Evolutionary conservation across 2,888 invertebrate species (phyloP).

Genomic region (Rotaria macrura): DNA sequence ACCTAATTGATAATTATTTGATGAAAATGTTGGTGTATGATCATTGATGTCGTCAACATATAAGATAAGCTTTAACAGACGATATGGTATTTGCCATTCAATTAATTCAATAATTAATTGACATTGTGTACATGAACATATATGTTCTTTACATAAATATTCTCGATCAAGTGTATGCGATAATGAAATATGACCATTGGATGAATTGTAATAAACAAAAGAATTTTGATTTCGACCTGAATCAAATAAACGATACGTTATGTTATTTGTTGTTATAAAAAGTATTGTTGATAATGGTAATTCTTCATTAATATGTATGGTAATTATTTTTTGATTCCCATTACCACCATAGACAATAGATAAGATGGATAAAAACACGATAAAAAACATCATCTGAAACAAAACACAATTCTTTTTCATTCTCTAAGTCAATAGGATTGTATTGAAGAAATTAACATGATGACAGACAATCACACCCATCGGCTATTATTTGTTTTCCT

Average conservation of each 20-base stretch:
- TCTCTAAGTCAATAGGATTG: background rate
- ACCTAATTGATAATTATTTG: background rate
- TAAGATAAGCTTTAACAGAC: slow-evolving; percentile 21
- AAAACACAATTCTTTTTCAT: background rate
- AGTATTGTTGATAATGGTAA: slow-evolving; percentile 19
- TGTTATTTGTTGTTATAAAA: background rate
- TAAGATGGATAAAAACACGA: background rate
- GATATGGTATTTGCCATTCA: slow-evolving; percentile 13
- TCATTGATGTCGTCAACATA: slow-evolving; percentile 31
- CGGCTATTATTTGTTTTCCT: background rate
- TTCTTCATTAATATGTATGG: slow-evolving; percentile 27
- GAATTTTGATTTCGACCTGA: background rate
- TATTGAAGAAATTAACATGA: background rate
- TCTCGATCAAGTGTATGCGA: slow-evolving; percentile 23
- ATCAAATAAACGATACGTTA: slow-evolving; percentile 23
- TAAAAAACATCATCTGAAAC: background rate
- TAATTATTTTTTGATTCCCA: background rate
- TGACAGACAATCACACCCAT: background rate
- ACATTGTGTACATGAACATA: slow-evolving; percentile 8
- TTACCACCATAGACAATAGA: background rate
- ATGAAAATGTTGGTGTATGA: slow-evolving; percentile 22
- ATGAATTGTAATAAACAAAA: slow-evolving; percentile 23
- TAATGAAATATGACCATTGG: background rate
- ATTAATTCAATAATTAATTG: slow-evolving; percentile 28
- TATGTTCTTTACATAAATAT: slow-evolving; percentile 19